Base-by-base conservation (phyloP, 2,888 invertebrate genomes). In the Gibbula magus region DNA sequence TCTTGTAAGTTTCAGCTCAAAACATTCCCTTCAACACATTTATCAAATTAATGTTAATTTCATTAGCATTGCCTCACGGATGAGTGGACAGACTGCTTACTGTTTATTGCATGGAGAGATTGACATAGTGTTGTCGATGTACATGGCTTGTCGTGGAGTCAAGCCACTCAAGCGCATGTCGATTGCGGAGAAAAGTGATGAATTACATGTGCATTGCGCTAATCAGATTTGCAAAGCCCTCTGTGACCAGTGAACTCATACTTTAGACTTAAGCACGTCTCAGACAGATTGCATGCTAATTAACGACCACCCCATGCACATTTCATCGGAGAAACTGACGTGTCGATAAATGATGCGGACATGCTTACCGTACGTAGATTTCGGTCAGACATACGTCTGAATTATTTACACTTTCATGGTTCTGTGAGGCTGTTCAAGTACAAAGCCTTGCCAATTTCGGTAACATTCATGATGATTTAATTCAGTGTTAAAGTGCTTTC, bases 181-280 rank as follows among this genome's bases (percentile, higher is more conserved):
- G 18, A 61, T 61, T 61, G 61, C 29, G 61, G 61, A 45, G 61
- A 61, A 25, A 61, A 61, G 61, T 61, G 61, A 61, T 61, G 61
- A 29, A 61, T 61, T 61, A 61, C 61, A 61, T 61, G 61, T 61
- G 61, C 61, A 61, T 61, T 61, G 61, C 29, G 61, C 61, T 61
- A 61, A 61, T 61, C 61, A 61, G 61, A 61, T 61, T 61, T 29
- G 29, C 29, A 25, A 29, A 29, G 61, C 16, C 61, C 61, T 61
- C 61, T 25, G 29, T 25, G 61, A 45, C 25, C 61, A 61, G 29
- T 25, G 56, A 25, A 61, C 61, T 61, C 61, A 61, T 61, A 61
- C 29, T 61, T 61, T 18, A 61, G 61, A 61, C 61, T 61, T 61
- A 61, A 61, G 61, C 61, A 29, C 29, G 25, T 61, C 61, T 61